Evolutionary conservation across 2,113 vertebrate species (phyloP).

Genomic region (Vidua macroura): DNA sequence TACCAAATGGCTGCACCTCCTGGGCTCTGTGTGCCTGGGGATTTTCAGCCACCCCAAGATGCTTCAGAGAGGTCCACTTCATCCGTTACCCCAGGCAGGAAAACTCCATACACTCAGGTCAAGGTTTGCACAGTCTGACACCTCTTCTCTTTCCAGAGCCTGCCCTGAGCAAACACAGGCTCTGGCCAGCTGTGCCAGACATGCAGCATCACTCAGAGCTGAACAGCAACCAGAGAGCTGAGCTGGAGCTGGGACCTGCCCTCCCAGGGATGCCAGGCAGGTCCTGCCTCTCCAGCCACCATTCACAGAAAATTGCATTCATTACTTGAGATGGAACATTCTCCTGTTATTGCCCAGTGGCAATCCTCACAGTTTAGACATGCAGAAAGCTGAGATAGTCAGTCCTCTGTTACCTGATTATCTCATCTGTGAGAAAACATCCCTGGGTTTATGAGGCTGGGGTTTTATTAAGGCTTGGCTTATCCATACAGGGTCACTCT

Average conservation of each 20-base stretch:
- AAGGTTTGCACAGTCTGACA: neutral
- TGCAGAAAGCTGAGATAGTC: neutral
- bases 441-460: neutral
- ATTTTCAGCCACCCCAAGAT: neutral
- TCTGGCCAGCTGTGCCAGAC: neutral
- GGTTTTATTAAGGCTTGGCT: neutral
- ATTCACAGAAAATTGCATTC: accelerated
- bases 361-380: no score
- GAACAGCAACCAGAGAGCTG: neutral
- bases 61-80: neutral
- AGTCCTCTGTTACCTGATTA: neutral
- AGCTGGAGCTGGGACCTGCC: neutral
- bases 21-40: neutral
- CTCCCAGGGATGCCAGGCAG: neutral
- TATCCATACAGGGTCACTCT: neutral
- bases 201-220: accelerated
- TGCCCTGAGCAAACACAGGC: neutral
- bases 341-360: accelerated
- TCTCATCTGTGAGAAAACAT: neutral
- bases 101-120: neutral
- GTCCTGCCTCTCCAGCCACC: neutral
- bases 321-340: neutral
- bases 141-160: neutral
- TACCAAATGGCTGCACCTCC: neutral
- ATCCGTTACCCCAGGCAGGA: neutral